Percentiles rank a stretch among this genome's conserved stretches.
Conservation (phyloP, 2,113 vertebrate genomes). For the Octodon degus region DNA sequence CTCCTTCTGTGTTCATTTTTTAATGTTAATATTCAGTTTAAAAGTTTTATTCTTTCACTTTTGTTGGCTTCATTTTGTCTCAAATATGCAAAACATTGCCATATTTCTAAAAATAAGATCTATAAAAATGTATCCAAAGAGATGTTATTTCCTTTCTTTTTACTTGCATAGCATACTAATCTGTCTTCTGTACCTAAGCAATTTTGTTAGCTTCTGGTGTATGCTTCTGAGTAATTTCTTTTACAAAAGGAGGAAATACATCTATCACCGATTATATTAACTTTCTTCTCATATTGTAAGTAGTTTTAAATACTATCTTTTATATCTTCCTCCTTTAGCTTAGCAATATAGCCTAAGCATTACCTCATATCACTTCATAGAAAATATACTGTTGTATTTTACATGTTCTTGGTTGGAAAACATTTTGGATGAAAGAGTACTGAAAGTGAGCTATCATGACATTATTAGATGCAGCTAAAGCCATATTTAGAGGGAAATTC, state of each 20-base stretch:
- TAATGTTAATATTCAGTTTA: not conserved
- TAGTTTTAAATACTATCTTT: not conserved
- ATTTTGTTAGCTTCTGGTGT: slow-evolving; percentile 42
- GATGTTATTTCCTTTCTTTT: not conserved
- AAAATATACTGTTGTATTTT: slow-evolving; percentile 20
- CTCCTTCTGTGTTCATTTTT: not conserved
- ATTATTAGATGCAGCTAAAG: not conserved
- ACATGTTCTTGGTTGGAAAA: slow-evolving; percentile 1
- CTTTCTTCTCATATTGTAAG: slow-evolving; percentile 15
- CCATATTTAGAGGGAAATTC: not conserved
- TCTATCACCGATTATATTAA: not conserved
- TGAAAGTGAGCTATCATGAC: slow-evolving; percentile 25
- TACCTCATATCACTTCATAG: not conserved
- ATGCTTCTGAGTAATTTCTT: slow-evolving; percentile 28
- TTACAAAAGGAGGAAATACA: slow-evolving; percentile 8
- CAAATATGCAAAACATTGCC: slow-evolving; percentile 28
- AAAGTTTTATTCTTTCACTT: not conserved
- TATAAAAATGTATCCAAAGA: not conserved
- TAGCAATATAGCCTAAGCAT: not conserved
- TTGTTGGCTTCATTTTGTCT: slow-evolving; percentile 32
- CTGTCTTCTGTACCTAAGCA: slow-evolving; percentile 7
- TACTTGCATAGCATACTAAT: not conserved
- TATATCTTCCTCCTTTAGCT: slow-evolving; percentile 37
- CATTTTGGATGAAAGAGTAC: slow-evolving; percentile 14
- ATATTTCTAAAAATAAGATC: slow-evolving; percentile 19